These are phyloP conservation scores for Sylvilagus floridanus DNA, from an alignment of 2,797 vertebrate genomes.

Conservation along the genomic window DNA sequence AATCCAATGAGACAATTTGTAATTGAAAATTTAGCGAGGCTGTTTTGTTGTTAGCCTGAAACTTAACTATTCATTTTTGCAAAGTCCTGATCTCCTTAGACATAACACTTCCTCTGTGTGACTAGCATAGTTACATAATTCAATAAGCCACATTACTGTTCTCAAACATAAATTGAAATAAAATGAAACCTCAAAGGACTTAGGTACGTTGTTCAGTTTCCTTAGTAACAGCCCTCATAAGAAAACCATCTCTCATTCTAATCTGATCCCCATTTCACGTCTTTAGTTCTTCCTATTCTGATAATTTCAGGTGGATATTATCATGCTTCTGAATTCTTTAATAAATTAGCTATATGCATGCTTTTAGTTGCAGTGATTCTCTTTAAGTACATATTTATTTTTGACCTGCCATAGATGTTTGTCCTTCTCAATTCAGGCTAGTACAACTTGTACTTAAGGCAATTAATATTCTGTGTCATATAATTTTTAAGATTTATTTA, in stretches of 20 bases:
- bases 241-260: neutral
- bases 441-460: neutral
- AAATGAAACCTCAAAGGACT: neutral
- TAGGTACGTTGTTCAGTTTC: neutral
- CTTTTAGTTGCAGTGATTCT: neutral
- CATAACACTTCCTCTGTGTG: neutral
- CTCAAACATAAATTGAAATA: conserved; percentile 19
- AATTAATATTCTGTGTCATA: neutral
- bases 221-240: neutral
- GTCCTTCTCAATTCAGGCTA: neutral
- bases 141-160: neutral
- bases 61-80: neutral
- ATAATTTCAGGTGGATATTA: neutral
- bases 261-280: neutral
- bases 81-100: neutral
- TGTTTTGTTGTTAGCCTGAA: neutral
- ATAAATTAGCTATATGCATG: neutral
- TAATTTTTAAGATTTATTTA: too few relatives aligned
- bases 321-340: neutral
- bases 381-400: neutral
- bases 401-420: neutral
- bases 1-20: conserved; percentile 4
- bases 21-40: conserved; percentile 36
- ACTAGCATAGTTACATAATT: neutral
- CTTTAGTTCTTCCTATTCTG: neutral